phyloP scores from a whole-genome alignment of 2,113 vertebrate species.

The Bos indicus region DNA sequence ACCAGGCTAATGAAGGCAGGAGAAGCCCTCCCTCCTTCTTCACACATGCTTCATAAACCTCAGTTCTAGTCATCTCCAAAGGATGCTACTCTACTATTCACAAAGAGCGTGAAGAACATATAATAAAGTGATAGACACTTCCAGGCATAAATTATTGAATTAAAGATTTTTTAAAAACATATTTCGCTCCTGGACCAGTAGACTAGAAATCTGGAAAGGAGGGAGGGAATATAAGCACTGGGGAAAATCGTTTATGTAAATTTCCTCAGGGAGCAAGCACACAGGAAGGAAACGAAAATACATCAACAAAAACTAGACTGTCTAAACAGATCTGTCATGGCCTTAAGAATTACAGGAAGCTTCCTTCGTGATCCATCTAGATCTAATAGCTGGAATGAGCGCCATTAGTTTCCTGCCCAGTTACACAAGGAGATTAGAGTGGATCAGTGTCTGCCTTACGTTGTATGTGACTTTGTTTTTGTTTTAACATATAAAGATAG shows the following conservation, averaged over 20 bases:
- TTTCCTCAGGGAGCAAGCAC: conserved; percentile 42
- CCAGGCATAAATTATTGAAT: not conserved
- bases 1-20: not conserved
- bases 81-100: not conserved
- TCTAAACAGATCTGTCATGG: not conserved
- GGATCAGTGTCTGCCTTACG: not conserved
- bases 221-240: not conserved
- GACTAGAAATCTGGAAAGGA: not conserved
- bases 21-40: not conserved
- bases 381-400: not conserved
- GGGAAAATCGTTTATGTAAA: not conserved
- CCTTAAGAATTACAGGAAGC: conserved; percentile 48
- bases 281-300: conserved; percentile 34
- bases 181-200: not conserved
- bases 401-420: not conserved
- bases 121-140: not conserved
- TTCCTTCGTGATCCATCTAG: not conserved
- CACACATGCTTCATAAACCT: not conserved
- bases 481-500: not conserved
- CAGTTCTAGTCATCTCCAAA: not conserved
- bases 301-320: not conserved
- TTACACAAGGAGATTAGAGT: not conserved
- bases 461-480: not conserved
- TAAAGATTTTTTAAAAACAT: not conserved
- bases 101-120: not conserved